phyloP scores from a whole-genome alignment of 2,888 invertebrate species.

The Philonicus albiceps region DNA sequence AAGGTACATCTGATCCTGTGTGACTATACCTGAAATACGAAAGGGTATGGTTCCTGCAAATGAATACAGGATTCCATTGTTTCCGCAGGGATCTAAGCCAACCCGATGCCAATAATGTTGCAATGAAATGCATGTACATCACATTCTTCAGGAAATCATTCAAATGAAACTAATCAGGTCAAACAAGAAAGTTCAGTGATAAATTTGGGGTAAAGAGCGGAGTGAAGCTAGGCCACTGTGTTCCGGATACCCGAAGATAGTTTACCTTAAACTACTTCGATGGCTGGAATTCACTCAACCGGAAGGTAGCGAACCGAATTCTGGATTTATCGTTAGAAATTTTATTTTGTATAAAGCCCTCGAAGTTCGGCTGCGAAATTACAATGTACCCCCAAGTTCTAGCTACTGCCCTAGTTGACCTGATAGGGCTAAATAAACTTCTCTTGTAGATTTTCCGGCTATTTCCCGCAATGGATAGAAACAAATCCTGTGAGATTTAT shows the following conservation, averaged over 20 bases:
- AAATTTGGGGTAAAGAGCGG: not conserved
- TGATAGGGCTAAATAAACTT: not conserved
- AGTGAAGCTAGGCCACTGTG: not conserved
- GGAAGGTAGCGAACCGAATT: not conserved
- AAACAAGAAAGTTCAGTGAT: conserved; percentile 9
- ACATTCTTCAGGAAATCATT: conserved; percentile 24
- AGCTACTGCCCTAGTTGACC: not conserved
- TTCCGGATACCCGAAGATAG: not conserved
- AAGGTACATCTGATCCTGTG: not conserved
- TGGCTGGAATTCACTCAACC: not conserved
- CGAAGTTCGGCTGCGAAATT: not conserved
- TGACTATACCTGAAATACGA: not conserved
- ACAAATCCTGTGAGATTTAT: not conserved
- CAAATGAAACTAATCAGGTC: conserved; percentile 17
- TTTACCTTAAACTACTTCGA: not conserved
- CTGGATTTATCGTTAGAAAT: not conserved
- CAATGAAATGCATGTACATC: not conserved
- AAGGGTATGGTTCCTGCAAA: not conserved
- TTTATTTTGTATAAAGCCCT: not conserved
- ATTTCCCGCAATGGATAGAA: not conserved
- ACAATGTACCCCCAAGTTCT: not conserved
- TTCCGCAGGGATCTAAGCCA: not conserved
- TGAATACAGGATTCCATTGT: not conserved
- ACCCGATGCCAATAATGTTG: not conserved
- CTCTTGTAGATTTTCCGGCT: not conserved